These are phyloP conservation scores for Mayetiola destructor DNA, from an alignment of 2,888 invertebrate genomes.

Conservation along the genomic window DNA sequence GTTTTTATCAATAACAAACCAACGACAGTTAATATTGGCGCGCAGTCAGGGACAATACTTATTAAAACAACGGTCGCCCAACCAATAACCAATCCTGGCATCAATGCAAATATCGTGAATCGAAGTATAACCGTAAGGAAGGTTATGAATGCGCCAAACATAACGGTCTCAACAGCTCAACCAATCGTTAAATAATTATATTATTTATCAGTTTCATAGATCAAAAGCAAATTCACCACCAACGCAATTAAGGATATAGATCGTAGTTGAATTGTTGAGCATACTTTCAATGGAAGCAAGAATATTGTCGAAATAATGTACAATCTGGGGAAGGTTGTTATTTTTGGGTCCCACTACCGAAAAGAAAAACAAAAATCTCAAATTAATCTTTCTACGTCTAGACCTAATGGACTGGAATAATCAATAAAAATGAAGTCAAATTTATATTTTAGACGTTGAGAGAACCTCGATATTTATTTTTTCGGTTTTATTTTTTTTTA, in stretches of 20 bases:
- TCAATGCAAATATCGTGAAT: neutral
- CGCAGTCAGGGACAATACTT: neutral
- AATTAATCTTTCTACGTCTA: no score
- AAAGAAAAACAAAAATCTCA: constrained; percentile 19
- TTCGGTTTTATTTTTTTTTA: no score
- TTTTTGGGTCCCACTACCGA: constrained; percentile 83
- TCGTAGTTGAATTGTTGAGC: constrained; percentile 53
- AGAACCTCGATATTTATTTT: no score
- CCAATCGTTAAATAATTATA: neutral
- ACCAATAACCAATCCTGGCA: neutral
- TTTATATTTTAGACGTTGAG: no score
- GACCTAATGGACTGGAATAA: no score
- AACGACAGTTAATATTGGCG: neutral
- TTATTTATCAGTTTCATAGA: neutral
- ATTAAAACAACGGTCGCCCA: neutral
- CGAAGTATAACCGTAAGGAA: neutral
- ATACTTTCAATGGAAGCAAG: constrained; percentile 46
- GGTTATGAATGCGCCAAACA: neutral
- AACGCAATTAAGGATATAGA: constrained; percentile 40
- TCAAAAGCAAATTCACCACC: constrained; percentile 32
- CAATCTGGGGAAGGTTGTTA: constrained; percentile 91
- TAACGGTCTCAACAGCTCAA: neutral
- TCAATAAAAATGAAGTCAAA: no score
- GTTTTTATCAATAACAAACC: neutral
- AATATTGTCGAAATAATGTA: constrained; percentile 57